Percentiles rank a stretch among this genome's conserved stretches.
phyloP scores from a whole-genome alignment of 2,888 invertebrate species.

The Sussaba pulchella region DNA sequence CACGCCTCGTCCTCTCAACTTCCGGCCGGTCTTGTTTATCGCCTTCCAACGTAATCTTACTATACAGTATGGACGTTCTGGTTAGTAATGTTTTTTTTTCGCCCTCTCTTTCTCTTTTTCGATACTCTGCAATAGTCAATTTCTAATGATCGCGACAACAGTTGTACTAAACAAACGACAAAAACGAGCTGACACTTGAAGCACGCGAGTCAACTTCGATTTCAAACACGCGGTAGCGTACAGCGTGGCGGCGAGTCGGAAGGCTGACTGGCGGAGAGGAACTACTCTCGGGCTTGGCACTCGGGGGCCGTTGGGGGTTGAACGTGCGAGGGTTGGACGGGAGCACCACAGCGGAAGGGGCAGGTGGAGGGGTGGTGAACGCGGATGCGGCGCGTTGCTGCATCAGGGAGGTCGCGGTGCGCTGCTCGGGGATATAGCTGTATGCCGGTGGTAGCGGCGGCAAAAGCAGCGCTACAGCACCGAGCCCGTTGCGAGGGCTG shows the following conservation, averaged over 20 bases:
- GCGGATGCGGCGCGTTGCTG: constrained; percentile 44
- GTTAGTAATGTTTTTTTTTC: not conserved
- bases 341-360: constrained; percentile 57
- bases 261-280: constrained; percentile 82
- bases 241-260: constrained; percentile 82
- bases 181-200: constrained; percentile 46
- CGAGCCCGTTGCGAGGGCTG: constrained; percentile 9
- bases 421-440: constrained; percentile 42
- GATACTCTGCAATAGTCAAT: constrained; percentile 1
- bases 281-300: constrained; percentile 78
- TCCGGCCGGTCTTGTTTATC: constrained; percentile 22
- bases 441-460: constrained; percentile 54
- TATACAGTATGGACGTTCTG: not conserved
- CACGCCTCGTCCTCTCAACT: constrained; percentile 28
- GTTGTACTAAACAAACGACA: constrained; percentile 27
- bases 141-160: constrained; percentile 4
- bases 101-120: constrained; percentile 1
- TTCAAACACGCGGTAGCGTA: constrained; percentile 76
- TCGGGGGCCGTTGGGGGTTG: constrained; percentile 68
- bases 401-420: constrained; percentile 34
- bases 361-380: constrained; percentile 54
- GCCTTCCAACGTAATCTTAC: constrained; percentile 11
- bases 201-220: constrained; percentile 63
- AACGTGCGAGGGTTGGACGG: constrained; percentile 62
- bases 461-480: constrained; percentile 37